These are phyloP conservation scores for Anthophora plumipes DNA, from an alignment of 2,888 invertebrate genomes.

Conservation along the genomic window DNA sequence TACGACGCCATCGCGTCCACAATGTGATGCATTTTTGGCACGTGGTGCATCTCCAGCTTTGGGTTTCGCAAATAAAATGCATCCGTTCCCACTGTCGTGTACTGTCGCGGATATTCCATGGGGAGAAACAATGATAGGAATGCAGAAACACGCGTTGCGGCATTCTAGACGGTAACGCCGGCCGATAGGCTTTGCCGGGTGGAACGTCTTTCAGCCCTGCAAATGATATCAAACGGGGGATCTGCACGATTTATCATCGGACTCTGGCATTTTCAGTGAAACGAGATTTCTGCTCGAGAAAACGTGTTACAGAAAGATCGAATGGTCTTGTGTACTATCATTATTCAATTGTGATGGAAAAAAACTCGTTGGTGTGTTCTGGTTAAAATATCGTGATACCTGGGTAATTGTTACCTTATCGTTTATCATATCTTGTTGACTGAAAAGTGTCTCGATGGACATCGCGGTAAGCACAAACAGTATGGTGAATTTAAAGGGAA, in stretches of 20 bases:
- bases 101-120: neutral
- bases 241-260: neutral
- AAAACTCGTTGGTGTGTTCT: neutral
- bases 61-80: slow-evolving; percentile 26
- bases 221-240: neutral
- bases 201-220: slow-evolving; percentile 14
- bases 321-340: neutral
- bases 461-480: neutral
- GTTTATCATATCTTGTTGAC: neutral
- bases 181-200: slow-evolving; percentile 48
- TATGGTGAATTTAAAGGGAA: neutral
- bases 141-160: slow-evolving; percentile 43
- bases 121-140: slow-evolving; percentile 4
- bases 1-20: slow-evolving; percentile 1
- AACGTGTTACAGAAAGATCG: neutral
- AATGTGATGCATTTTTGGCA: slow-evolving; percentile 42
- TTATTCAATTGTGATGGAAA: neutral
- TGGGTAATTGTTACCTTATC: slow-evolving; percentile 1
- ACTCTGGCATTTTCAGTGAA: neutral
- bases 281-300: neutral
- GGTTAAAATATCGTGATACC: neutral
- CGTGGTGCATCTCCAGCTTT: slow-evolving; percentile 43
- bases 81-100: neutral
- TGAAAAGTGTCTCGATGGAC: neutral
- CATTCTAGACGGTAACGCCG: slow-evolving; percentile 54